Percentiles rank a stretch among this genome's conserved stretches.
These are phyloP conservation scores for Melanotaenia trifasciata DNA, from an alignment of 2,797 vertebrate genomes.

Conservation along the genomic window DNA sequence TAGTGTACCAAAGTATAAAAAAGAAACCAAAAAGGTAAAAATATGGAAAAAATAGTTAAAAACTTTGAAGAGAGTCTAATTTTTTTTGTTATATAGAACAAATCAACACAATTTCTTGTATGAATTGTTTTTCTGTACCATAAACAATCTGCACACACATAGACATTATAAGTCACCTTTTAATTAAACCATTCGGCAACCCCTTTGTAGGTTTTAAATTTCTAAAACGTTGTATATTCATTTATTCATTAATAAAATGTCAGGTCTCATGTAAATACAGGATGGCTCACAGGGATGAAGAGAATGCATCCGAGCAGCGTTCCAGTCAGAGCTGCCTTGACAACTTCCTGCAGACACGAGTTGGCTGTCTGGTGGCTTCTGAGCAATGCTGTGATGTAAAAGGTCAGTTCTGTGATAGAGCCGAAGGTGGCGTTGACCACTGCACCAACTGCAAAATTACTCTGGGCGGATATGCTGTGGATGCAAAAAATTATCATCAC, in stretches of 20 bases:
- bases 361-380: constrained; percentile 84
- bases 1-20: background rate
- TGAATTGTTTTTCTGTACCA: too few relatives aligned
- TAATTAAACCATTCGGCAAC: background rate
- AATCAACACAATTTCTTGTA: too few relatives aligned
- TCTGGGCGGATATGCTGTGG: constrained; percentile 88
- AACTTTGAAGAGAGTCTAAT: background rate
- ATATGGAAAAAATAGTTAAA: background rate
- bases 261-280: background rate
- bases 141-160: too few relatives aligned
- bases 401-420: constrained; percentile 91
- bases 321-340: constrained; percentile 89
- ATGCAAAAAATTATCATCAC: background rate
- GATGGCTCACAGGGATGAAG: constrained; percentile 83
- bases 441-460: constrained; percentile 90
- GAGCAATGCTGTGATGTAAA: constrained; percentile 92
- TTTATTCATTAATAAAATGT: too few relatives aligned
- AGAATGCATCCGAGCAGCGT: constrained; percentile 91
- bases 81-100: too few relatives aligned
- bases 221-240: too few relatives aligned
- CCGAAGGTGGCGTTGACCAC: constrained; percentile 92
- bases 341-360: constrained; percentile 88
- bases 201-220: background rate
- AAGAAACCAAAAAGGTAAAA: background rate
- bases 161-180: background rate